Evolutionary conservation across 2,797 vertebrate genomes (phyloP).

Genomic region (Yasuhikotakia modesta): DNA sequence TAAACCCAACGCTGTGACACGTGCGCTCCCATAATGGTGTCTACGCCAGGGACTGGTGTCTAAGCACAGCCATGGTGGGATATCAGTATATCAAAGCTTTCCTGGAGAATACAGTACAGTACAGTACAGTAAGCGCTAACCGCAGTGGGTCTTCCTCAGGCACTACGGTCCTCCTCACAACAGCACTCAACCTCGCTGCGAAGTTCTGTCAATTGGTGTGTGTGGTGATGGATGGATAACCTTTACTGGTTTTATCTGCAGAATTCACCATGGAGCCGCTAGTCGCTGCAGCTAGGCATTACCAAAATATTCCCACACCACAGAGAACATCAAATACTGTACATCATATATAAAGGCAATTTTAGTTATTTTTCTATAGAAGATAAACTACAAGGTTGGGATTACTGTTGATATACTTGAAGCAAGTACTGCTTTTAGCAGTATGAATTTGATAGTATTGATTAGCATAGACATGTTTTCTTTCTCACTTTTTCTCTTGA

Average conservation of each 20-base stretch:
- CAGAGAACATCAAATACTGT: constrained; percentile 23
- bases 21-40: constrained; percentile 33
- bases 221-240: constrained; percentile 51
- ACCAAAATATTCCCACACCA: constrained; percentile 30
- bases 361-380: background rate
- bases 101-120: constrained; percentile 43
- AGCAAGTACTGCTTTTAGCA: background rate
- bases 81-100: constrained; percentile 41
- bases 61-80: constrained; percentile 38
- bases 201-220: constrained; percentile 40
- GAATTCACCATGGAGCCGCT: constrained; percentile 28
- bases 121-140: constrained; percentile 41
- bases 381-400: background rate
- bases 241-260: constrained; percentile 49
- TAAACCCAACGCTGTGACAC: constrained; percentile 35
- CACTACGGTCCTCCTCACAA: constrained; percentile 29
- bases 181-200: constrained; percentile 47
- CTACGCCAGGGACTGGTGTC: constrained; percentile 41
- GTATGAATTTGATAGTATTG: background rate
- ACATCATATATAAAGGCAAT: background rate
- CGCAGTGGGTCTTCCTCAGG: constrained; percentile 40
- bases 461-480: background rate
- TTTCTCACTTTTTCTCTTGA: background rate
- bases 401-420: background rate
- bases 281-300: constrained; percentile 28